phyloP scores from a whole-genome alignment of 2,797 vertebrate genomes.

The Cuculus canorus region DNA sequence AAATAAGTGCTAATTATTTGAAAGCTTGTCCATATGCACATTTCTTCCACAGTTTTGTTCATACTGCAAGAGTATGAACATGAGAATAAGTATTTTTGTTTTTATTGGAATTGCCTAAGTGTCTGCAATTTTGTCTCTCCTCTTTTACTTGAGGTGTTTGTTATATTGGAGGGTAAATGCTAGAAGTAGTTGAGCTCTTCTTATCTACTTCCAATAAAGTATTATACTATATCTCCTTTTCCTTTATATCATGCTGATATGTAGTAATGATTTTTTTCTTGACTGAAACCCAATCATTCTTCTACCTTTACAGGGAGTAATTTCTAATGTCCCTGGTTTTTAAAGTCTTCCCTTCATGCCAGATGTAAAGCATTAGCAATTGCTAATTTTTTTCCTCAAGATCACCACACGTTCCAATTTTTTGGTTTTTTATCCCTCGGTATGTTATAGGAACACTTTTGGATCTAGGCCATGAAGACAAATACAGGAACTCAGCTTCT shows the following conservation, averaged over 20 bases:
- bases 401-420: neutral
- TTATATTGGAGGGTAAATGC: neutral
- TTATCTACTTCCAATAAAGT: neutral
- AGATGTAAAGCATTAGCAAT: neutral
- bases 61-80: neutral
- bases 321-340: neutral
- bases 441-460: neutral
- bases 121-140: neutral
- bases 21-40: neutral
- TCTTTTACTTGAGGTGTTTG: neutral
- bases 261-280: neutral
- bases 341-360: neutral
- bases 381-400: neutral
- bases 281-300: neutral
- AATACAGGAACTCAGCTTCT: neutral
- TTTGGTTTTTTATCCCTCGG: neutral
- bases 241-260: neutral
- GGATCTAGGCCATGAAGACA: neutral
- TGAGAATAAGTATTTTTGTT: neutral
- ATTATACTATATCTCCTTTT: neutral
- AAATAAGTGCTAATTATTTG: neutral
- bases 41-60: neutral
- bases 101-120: neutral
- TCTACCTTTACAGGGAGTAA: neutral
- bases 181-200: neutral